Base-by-base conservation (phyloP, 2,797 vertebrate genomes). In the Craterocephalus amniculus region DNA sequence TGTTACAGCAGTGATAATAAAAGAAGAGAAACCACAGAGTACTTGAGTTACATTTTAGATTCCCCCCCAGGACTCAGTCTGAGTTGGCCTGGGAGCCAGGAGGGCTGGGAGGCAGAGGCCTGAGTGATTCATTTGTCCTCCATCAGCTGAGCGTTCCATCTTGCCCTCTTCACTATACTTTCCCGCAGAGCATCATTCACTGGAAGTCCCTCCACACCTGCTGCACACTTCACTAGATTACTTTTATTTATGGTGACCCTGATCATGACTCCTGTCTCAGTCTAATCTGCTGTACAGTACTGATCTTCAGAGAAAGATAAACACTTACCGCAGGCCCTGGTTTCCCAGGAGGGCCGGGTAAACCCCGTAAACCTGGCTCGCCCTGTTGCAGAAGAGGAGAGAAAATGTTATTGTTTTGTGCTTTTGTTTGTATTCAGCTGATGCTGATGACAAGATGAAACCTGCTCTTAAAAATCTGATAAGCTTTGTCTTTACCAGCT, bases 321-420 rank as follows among this genome's bases (percentile, higher is more conserved):
- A 77, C 14, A 67, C 92, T 92, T 87, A 97, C 96, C 87, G 95
- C 84, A 68, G 85, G 85, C 48, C 96, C 96, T 64, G 84, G 66
- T 78, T 95, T 96, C n/a, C 96, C 96, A 59, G 70, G 69, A 26
- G 90, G 88, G 27, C 96, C 96, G 0, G 80, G 84, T 18, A 86
- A 82, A 11, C 96, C 96, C 84, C 78, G 91, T 36, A 91, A 35
- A 79, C 96, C 96, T 0, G 55, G 67, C 70, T 95, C 91, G 58
- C 96, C 96, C 96, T 97, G 73, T 26, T 34, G 64, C 12, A 60
- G 24, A 61, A 14, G 11, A 35, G 22, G 6, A 72, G n/a, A 54
- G 3, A 55, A 27, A 1, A 2, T 24, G 29, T 18, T 64, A 14
- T 38, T 7, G 3, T 20, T 16, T 3, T 35, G 16, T 18, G 13